Evolutionary conservation across 2,113 vertebrate genomes (phyloP).

Genomic region (Sinosuthora webbiana): DNA sequence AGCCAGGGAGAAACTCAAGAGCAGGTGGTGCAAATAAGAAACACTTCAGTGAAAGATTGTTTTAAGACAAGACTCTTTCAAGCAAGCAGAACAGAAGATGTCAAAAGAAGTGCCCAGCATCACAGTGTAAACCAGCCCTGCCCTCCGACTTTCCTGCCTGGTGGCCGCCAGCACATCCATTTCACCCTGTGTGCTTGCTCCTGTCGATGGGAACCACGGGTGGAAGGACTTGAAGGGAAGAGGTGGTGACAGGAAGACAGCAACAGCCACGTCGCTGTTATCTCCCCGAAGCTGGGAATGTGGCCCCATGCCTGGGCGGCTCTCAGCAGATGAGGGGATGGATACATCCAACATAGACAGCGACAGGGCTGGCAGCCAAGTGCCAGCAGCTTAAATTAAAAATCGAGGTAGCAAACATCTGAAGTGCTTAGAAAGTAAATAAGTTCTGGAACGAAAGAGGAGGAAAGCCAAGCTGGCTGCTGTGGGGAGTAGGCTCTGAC

Average conservation of each 20-base stretch:
- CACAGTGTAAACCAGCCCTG: constrained; percentile 42
- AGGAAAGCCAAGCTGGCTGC: not conserved
- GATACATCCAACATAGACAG: constrained; percentile 17
- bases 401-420: constrained; percentile 81
- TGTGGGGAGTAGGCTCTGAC: constrained; percentile 19
- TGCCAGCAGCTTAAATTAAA: constrained; percentile 63
- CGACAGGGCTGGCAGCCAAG: constrained; percentile 30
- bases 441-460: constrained; percentile 37
- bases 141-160: not conserved
- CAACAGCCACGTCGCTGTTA: not conserved
- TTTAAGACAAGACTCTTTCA: constrained; percentile 39
- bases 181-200: not conserved
- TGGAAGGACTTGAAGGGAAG: not conserved
- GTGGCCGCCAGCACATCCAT: not conserved
- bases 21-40: constrained; percentile 7
- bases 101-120: not conserved
- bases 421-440: constrained; percentile 75
- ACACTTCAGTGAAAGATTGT: constrained; percentile 24
- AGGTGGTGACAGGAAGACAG: constrained; percentile 26
- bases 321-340: not conserved
- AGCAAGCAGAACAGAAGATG: constrained; percentile 22
- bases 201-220: not conserved
- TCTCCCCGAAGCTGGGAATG: not conserved
- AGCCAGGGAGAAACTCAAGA: not conserved
- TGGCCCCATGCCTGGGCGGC: not conserved